phyloP scores from a whole-genome alignment of 2,797 vertebrate genomes.

The Hydrolagus colliei region DNA sequence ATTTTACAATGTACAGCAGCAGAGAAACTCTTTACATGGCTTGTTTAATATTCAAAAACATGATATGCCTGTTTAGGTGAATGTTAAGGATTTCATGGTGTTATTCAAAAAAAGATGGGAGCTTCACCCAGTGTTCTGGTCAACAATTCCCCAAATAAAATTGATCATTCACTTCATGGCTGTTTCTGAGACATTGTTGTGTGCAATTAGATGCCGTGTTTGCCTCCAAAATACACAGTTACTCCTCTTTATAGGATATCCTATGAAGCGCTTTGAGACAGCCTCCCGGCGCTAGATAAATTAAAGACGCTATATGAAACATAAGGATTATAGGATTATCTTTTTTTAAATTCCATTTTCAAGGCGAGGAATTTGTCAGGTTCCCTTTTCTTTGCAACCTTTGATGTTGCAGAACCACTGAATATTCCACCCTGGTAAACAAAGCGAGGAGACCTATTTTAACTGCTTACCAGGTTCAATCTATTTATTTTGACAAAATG shows the following conservation, averaged over 20 bases:
- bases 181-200: not conserved
- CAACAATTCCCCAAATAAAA: not conserved
- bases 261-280: not conserved
- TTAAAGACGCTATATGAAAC: too few relatives aligned
- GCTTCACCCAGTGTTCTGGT: not conserved
- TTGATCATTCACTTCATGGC: not conserved
- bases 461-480: too few relatives aligned
- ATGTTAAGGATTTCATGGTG: not conserved
- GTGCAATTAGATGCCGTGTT: not conserved
- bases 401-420: too few relatives aligned
- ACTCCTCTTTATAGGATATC: not conserved
- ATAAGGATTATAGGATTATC: too few relatives aligned
- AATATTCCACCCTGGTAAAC: too few relatives aligned
- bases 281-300: too few relatives aligned
- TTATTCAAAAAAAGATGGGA: not conserved
- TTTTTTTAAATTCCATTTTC: too few relatives aligned
- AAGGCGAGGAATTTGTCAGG: too few relatives aligned
- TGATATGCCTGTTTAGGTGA: not conserved
- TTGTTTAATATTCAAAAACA: not conserved
- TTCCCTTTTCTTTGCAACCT: too few relatives aligned
- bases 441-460: too few relatives aligned
- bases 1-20: not conserved
- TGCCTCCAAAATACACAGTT: not conserved
- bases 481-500: too few relatives aligned
- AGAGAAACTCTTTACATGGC: not conserved